These are phyloP conservation scores for Elgaria multicarinata DNA, from an alignment of 2,113 vertebrate genomes.

Conservation along the genomic window DNA sequence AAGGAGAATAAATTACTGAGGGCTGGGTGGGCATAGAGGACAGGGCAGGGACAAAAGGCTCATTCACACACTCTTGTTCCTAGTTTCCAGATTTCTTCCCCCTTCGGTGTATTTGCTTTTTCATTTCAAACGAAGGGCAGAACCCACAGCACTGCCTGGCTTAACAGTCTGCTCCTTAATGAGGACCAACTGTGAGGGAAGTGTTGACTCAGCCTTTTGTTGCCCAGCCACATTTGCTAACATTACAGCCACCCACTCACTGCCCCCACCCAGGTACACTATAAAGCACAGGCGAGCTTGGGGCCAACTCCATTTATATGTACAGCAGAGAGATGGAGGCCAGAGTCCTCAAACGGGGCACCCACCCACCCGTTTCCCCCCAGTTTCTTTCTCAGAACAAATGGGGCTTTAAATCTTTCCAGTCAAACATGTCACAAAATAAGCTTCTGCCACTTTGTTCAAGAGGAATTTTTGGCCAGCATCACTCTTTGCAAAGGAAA, in stretches of 20 bases:
- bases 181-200: conserved; percentile 18
- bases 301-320: neutral
- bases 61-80: neutral
- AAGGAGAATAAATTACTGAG: neutral
- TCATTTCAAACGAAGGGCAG: conserved; percentile 51
- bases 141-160: conserved; percentile 6
- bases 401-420: neutral
- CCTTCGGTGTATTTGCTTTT: neutral
- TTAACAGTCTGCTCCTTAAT: conserved; percentile 53
- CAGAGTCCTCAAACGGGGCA: neutral
- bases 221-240: conserved; percentile 50
- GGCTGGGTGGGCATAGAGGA: neutral
- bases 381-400: neutral
- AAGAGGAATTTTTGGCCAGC: neutral
- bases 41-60: conserved; percentile 2
- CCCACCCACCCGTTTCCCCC: neutral
- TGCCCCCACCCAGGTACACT: neutral
- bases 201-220: conserved; percentile 47
- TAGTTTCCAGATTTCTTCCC: neutral
- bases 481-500: neutral
- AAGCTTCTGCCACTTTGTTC: neutral
- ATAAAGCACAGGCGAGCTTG: neutral
- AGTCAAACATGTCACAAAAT: neutral
- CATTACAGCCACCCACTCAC: conserved; percentile 33
- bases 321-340: neutral